Evolutionary conservation across 2,113 vertebrate genomes (phyloP).

Genomic region (Vidua chalybeata): DNA sequence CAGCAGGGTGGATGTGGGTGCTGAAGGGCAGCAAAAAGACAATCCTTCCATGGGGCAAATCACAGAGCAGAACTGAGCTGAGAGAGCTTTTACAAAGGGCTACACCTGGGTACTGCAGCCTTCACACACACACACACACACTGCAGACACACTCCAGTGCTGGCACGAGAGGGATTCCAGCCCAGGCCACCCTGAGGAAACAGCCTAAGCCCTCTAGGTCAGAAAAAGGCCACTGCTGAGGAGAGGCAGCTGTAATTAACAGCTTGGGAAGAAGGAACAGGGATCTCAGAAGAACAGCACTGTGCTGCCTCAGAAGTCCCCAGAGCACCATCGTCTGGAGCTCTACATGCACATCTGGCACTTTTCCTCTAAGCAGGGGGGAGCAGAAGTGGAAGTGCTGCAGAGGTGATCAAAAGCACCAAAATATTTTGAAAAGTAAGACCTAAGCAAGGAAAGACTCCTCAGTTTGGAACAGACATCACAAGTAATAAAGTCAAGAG

Average conservation of each 20-base stretch:
- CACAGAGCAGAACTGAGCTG: neutral
- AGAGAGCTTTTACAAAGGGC: neutral
- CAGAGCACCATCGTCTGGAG: neutral
- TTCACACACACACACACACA: neutral
- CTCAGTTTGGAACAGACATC: neutral
- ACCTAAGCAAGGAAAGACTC: neutral
- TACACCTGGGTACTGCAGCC: accelerated
- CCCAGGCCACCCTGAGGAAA: neutral
- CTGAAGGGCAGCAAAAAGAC: neutral
- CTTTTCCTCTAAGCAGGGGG: neutral
- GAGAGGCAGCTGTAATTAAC: neutral
- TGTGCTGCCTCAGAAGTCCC: neutral
- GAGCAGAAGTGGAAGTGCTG: neutral
- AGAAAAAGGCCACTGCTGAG: neutral
- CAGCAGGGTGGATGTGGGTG: neutral
- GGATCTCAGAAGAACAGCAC: neutral
- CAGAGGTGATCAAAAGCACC: neutral
- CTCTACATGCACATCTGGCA: accelerated
- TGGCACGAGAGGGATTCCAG: neutral
- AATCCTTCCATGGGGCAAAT: neutral
- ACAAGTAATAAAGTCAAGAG: neutral
- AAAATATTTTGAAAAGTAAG: neutral
- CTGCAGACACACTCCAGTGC: neutral
- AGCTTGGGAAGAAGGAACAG: neutral
- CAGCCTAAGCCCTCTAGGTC: neutral